These are phyloP conservation scores for Yasuhikotakia modesta DNA, from an alignment of 2,797 vertebrate species.

Conservation along the genomic window DNA sequence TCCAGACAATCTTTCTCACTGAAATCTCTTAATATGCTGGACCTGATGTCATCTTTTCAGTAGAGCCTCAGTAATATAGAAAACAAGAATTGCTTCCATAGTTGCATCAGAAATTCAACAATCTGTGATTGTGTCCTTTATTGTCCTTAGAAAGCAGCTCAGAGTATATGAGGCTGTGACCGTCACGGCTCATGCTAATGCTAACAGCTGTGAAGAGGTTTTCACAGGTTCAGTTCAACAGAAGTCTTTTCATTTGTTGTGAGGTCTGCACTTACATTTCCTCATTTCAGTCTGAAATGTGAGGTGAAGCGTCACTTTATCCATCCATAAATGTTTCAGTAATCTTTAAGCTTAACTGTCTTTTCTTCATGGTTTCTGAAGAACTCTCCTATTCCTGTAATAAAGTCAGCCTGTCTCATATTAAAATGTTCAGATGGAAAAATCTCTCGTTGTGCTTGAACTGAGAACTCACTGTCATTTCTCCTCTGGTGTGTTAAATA, in stretches of 20 bases:
- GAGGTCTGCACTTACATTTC: conserved; percentile 44
- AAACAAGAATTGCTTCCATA: background rate
- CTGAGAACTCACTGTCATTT: conserved; percentile 17
- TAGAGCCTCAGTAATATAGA: conserved; percentile 16
- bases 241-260: too few relatives aligned
- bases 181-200: too few relatives aligned
- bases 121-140: too few relatives aligned
- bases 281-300: conserved; percentile 49
- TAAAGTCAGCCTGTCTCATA: conserved; percentile 35
- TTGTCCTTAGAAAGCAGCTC: too few relatives aligned
- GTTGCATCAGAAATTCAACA: conserved; percentile 33
- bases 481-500: conserved; percentile 17
- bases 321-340: conserved; percentile 45
- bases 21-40: conserved; percentile 54
- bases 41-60: conserved; percentile 47
- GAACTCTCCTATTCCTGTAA: conserved; percentile 38
- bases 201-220: too few relatives aligned
- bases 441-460: conserved; percentile 25
- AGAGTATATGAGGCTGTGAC: too few relatives aligned
- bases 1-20: conserved; percentile 45
- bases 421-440: conserved; percentile 14
- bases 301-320: conserved; percentile 26
- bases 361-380: conserved; percentile 5
- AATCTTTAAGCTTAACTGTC: conserved; percentile 18
- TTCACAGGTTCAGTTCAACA: too few relatives aligned